These are phyloP conservation scores for Crioceris asparagi DNA, from an alignment of 2,888 invertebrate genomes.

Conservation along the genomic window DNA sequence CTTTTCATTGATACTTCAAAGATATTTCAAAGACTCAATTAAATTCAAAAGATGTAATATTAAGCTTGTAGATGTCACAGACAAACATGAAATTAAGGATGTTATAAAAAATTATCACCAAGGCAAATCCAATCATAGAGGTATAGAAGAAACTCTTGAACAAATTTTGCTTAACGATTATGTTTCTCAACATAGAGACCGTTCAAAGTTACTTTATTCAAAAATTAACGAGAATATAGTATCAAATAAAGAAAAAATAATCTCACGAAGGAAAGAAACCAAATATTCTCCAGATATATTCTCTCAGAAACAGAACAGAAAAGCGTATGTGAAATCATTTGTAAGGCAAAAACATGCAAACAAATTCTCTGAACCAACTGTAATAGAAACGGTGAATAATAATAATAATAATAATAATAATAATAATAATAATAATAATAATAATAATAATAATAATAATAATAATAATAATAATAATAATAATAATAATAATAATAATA, in stretches of 20 bases:
- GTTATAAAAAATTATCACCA: constrained; percentile 6
- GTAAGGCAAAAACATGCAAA: neutral
- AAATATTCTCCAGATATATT: constrained; percentile 1
- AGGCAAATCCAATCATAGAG: constrained; percentile 8
- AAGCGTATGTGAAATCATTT: no score
- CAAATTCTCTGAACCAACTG: neutral
- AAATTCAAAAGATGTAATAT: constrained; percentile 3
- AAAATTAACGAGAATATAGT: neutral
- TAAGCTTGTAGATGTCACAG: constrained; percentile 5
- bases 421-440: no score
- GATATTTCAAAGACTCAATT: constrained; percentile 4
- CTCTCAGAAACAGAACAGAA: constrained; percentile 1
- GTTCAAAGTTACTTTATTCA: neutral
- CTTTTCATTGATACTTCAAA: constrained; percentile 4
- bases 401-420: no score
- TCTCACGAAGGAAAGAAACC: neutral
- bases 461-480: no score
- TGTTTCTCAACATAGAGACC: constrained; percentile 4
- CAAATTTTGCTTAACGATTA: constrained; percentile 1
- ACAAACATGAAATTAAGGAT: constrained; percentile 4
- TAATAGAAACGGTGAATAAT: neutral
- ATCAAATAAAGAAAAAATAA: constrained; percentile 1
- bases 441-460: no score
- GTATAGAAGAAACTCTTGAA: constrained; percentile 7
- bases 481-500: no score